Conservation (phyloP, 2,113 vertebrate genomes). For the Chlorodrepanis virens region DNA sequence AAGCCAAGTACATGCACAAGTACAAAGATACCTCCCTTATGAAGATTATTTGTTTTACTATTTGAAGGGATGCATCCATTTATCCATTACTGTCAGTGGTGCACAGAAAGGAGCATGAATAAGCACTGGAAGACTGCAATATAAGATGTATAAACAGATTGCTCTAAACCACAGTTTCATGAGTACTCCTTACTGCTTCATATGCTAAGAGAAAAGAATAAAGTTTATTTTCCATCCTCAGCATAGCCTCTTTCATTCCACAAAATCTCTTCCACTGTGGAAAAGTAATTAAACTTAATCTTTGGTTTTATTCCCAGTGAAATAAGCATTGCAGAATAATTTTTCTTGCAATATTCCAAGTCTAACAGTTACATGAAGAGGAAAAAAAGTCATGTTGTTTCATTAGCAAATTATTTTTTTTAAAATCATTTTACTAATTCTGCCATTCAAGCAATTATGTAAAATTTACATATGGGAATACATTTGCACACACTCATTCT, state of each 20-base stretch:
- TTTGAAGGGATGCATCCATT: conserved; percentile 16
- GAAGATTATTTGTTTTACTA: neutral
- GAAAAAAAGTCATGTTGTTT: neutral
- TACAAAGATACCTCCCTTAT: conserved; percentile 2
- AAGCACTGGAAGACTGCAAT: neutral
- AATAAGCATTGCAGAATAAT: neutral
- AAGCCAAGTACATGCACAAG: neutral
- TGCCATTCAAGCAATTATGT: neutral
- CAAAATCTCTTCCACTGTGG: neutral
- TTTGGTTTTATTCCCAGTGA: neutral
- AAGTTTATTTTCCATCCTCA: neutral
- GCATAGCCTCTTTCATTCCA: neutral
- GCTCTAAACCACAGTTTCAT: neutral
- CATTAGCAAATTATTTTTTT: neutral
- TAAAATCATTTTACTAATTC: neutral
- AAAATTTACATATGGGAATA: neutral
- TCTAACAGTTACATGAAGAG: neutral
- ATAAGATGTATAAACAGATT: neutral
- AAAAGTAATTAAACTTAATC: conserved; percentile 22
- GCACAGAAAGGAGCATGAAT: neutral
- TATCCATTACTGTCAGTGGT: neutral
- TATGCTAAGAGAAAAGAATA: neutral
- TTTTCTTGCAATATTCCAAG: neutral
- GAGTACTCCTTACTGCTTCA: neutral
- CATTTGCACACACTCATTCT: neutral